Evolutionary conservation across 2,113 vertebrate genomes (phyloP).

Genomic region (Apus apus): DNA sequence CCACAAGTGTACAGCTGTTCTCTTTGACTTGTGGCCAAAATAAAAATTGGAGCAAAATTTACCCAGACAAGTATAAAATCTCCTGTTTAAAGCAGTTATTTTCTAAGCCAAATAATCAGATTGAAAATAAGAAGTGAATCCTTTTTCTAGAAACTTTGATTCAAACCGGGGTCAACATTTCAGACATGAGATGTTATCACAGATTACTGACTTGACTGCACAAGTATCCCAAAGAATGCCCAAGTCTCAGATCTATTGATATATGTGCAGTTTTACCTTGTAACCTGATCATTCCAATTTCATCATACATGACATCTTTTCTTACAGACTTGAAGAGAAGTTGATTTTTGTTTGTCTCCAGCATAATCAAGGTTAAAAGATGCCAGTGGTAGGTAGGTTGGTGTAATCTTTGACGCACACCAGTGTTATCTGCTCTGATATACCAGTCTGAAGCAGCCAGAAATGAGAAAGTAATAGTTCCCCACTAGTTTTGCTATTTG

Average conservation of each 20-base stretch:
- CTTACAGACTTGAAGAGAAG: not conserved
- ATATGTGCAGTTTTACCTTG: not conserved
- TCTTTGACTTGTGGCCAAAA: conserved; percentile 94
- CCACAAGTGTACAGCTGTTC: conserved; percentile 91
- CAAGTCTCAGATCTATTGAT: not conserved
- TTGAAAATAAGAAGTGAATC: conserved; percentile 71
- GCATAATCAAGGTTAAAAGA: not conserved
- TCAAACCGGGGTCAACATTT: conserved; percentile 65
- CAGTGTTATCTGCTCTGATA: not conserved
- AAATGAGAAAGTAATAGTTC: not conserved
- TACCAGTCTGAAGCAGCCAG: not conserved
- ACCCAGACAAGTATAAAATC: conserved; percentile 79
- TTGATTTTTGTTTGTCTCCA: conserved; percentile 8
- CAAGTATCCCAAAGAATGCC: not conserved
- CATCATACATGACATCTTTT: not conserved
- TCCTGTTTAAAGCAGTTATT: conserved; percentile 76
- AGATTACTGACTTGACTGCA: conserved; percentile 64
- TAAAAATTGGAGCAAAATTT: conserved; percentile 84
- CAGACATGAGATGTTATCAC: conserved; percentile 65
- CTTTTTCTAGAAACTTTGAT: conserved; percentile 62
- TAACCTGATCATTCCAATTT: conserved; percentile 40
- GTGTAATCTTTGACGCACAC: not conserved
- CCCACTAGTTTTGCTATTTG: not conserved
- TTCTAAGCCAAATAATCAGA: conserved; percentile 76
- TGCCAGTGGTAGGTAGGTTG: not conserved